A percentile compares a stretch with the other conserved stretches of the same genome.
Evolutionary conservation across 2,888 invertebrate genomes (phyloP).

Genomic region (Anodontia alba): DNA sequence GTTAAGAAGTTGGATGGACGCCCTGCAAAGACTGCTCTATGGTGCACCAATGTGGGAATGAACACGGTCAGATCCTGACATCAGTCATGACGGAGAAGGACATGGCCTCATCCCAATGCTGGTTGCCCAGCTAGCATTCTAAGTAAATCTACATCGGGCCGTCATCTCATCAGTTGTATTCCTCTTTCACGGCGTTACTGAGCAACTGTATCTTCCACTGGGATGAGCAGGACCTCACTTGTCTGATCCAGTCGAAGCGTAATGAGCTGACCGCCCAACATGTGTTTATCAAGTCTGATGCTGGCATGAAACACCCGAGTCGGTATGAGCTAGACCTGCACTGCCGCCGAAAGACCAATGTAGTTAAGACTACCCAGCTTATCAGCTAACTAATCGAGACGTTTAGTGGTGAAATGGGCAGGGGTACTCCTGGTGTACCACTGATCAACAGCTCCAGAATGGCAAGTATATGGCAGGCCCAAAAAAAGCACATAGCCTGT

Average conservation of each 20-base stretch:
- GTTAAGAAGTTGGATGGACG: constrained; percentile 55
- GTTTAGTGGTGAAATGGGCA: constrained; percentile 36
- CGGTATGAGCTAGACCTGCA: constrained; percentile 48
- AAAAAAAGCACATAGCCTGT: constrained; percentile 51
- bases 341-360: constrained; percentile 46
- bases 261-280: constrained; percentile 39
- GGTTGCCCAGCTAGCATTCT: no score
- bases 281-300: constrained; percentile 25
- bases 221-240: constrained; percentile 40
- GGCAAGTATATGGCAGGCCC: constrained; percentile 41
- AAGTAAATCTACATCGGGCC: no score
- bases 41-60: constrained; percentile 61
- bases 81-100: constrained; percentile 63
- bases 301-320: constrained; percentile 22
- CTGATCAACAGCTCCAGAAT: constrained; percentile 42
- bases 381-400: constrained; percentile 34
- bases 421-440: constrained; percentile 49
- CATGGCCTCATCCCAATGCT: constrained; percentile 45
- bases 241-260: constrained; percentile 45
- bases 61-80: constrained; percentile 54
- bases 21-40: constrained; percentile 50
- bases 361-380: constrained; percentile 29
- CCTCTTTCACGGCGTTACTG: constrained; percentile 44
- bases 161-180: constrained; percentile 42
- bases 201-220: constrained; percentile 46